These are phyloP conservation scores for Eumaeus atala DNA, from an alignment of 1,140 invertebrate species.

Conservation along the genomic window DNA sequence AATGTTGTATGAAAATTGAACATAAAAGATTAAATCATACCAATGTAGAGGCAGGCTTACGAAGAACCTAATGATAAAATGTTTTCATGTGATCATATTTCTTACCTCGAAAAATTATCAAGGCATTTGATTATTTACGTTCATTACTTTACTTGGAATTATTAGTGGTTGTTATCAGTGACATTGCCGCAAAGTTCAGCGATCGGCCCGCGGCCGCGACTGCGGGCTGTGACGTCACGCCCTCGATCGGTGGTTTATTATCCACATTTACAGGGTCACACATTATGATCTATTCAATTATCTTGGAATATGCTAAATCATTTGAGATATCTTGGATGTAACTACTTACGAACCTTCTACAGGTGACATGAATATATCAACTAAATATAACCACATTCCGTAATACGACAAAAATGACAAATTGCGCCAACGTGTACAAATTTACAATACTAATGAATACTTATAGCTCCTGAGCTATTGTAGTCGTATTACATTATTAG, in stretches of 20 bases:
- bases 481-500: not conserved
- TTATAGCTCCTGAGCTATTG: not conserved
- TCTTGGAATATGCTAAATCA: not conserved
- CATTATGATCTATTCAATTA: not conserved
- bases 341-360: no score
- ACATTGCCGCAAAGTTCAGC: conserved; percentile 58
- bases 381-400: no score
- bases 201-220: conserved; percentile 22
- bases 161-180: conserved; percentile 51
- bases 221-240: conserved; percentile 45
- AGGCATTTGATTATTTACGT: conserved; percentile 7
- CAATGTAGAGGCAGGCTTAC: no score
- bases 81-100: not conserved
- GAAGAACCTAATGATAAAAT: no score
- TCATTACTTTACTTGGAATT: conserved; percentile 34
- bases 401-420: no score
- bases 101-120: conserved; percentile 5
- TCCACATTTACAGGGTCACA: conserved; percentile 20
- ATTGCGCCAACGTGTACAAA: not conserved
- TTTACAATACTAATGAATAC: not conserved
- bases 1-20: no score
- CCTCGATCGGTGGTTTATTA: conserved; percentile 44
- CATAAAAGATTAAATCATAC: no score
- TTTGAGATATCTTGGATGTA: no score
- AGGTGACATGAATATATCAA: no score